phyloP scores from a whole-genome alignment of 2,797 vertebrate genomes.

The Eulemur albifrons region DNA sequence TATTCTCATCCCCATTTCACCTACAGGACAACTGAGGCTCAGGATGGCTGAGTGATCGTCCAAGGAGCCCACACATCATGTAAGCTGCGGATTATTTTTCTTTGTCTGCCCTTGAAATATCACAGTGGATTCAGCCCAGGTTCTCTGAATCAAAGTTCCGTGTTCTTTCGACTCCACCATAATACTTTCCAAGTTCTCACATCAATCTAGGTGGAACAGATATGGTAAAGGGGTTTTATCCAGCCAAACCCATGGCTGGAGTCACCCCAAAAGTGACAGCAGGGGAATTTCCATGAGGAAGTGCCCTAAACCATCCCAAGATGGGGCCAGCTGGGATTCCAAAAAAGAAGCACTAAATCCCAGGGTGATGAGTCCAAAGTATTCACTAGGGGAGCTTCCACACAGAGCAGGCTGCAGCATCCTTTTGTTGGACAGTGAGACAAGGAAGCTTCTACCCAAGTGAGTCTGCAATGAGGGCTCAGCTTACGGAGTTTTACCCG shows the following conservation, averaged over 20 bases:
- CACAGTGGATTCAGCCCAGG: neutral
- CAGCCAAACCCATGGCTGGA: neutral
- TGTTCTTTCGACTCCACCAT: neutral
- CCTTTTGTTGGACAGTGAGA: neutral
- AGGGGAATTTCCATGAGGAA: neutral
- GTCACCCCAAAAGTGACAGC: neutral
- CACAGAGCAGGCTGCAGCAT: too few relatives aligned
- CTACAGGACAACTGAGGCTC: neutral
- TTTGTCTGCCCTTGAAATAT: neutral
- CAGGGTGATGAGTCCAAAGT: neutral
- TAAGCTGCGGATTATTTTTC: neutral
- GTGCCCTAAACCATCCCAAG: neutral
- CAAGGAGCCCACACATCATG: neutral
- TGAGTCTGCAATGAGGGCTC: neutral
- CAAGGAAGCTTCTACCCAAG: neutral
- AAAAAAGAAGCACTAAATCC: neutral
- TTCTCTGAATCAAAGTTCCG: neutral
- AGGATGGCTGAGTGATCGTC: neutral
- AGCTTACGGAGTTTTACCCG: neutral
- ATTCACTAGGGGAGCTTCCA: neutral
- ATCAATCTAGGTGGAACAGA: neutral
- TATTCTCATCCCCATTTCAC: neutral
- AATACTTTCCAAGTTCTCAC: neutral
- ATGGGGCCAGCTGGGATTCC: neutral
- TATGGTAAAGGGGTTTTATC: neutral